A percentile compares a stretch with the other conserved stretches of the same genome.
These are phyloP conservation scores for Orthosia cruda DNA, from an alignment of 2,888 invertebrate species.

Conservation along the genomic window DNA sequence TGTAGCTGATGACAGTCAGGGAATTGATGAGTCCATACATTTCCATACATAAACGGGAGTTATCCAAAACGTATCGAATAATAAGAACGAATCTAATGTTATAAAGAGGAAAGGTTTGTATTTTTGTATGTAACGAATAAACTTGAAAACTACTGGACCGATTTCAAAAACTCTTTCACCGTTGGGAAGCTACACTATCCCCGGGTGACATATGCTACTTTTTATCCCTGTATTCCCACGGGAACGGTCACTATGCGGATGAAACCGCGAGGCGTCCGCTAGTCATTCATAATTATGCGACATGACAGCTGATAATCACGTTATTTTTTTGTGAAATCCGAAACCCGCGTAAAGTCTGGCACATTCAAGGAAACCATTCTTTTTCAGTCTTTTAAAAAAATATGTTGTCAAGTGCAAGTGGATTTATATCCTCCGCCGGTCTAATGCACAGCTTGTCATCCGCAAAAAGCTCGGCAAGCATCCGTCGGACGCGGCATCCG, in stretches of 20 bases:
- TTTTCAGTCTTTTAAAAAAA: constrained; percentile 32
- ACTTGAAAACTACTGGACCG: too few relatives aligned
- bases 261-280: too few relatives aligned
- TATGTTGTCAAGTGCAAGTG: constrained; percentile 34
- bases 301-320: neutral
- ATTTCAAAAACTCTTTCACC: too few relatives aligned
- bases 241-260: too few relatives aligned
- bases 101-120: too few relatives aligned
- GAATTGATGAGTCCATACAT: constrained; percentile 67
- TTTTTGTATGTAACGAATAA: too few relatives aligned
- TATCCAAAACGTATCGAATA: neutral
- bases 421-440: constrained; percentile 69
- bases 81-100: neutral
- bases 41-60: constrained; percentile 11
- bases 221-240: too few relatives aligned
- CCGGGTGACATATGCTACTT: too few relatives aligned
- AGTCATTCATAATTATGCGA: constrained; percentile 2
- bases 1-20: constrained; percentile 53
- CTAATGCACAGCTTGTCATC: constrained; percentile 71
- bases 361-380: constrained; percentile 16
- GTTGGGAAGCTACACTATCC: too few relatives aligned
- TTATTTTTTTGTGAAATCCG: constrained; percentile 6
- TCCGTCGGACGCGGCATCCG: constrained; percentile 72
- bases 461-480: constrained; percentile 72
- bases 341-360: constrained; percentile 1